These are phyloP conservation scores for Staurois parvus DNA, from an alignment of 2,797 vertebrate species.

Conservation along the genomic window DNA sequence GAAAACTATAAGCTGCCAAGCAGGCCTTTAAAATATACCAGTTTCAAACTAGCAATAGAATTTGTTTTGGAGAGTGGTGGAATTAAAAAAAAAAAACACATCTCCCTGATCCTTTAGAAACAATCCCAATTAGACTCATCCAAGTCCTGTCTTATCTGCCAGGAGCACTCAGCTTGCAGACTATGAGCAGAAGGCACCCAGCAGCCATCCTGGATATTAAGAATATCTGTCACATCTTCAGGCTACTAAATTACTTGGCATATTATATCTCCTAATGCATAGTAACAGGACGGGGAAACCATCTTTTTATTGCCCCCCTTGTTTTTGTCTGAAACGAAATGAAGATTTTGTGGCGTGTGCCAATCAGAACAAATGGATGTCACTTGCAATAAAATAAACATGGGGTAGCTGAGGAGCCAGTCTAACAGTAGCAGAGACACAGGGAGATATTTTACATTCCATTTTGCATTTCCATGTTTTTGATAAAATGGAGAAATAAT, in stretches of 20 bases:
- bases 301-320: not conserved
- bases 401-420: not conserved
- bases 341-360: constrained; percentile 34
- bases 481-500: no score
- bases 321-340: constrained; percentile 31
- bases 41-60: no score
- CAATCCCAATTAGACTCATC: constrained; percentile 17
- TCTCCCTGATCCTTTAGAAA: not conserved
- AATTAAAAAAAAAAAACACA: not conserved
- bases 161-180: constrained; percentile 40
- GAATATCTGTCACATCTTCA: constrained; percentile 59
- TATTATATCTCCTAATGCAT: constrained; percentile 32
- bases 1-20: no score
- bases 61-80: no score
- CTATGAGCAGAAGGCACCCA: constrained; percentile 54
- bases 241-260: constrained; percentile 57
- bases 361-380: constrained; percentile 52
- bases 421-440: not conserved
- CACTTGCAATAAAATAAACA: constrained; percentile 42
- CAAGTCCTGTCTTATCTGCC: constrained; percentile 15
- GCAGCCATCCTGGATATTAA: constrained; percentile 37
- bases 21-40: no score
- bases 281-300: constrained; percentile 23
- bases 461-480: not conserved
- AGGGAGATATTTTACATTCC: not conserved